Evolutionary conservation across 35 echinoderm and acorn worm genomes (phyloP).

Genomic region (Lytechinus pictus): DNA sequence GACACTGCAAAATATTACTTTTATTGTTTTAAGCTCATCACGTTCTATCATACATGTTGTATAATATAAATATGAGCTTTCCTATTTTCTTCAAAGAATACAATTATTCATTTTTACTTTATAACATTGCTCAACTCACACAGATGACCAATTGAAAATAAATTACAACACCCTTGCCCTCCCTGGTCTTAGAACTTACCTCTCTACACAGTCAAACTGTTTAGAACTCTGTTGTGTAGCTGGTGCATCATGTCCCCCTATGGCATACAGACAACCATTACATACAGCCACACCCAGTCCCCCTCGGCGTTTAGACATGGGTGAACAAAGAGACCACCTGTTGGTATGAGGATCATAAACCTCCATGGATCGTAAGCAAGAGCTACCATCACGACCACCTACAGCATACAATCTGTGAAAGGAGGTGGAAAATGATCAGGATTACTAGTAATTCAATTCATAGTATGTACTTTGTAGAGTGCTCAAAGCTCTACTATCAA

Average conservation of each 20-base stretch:
- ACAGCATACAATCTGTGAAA: constrained; percentile 82
- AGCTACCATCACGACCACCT: constrained; percentile 88
- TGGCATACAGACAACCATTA: constrained; percentile 86
- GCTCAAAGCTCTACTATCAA: no score
- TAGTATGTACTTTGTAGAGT: no score
- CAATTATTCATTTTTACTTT: no score
- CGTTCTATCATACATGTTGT: no score
- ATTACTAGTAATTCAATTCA: no score
- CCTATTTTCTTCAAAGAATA: no score
- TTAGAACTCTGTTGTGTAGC: constrained; percentile 84
- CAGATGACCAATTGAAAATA: no score
- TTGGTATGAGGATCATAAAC: constrained; percentile 92
- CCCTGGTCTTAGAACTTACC: constrained; percentile 46
- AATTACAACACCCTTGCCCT: no score
- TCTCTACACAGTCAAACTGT: constrained; percentile 96
- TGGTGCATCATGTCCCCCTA: constrained; percentile 93
- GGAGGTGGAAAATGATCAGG: neutral
- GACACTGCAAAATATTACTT: no score
- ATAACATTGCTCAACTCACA: no score
- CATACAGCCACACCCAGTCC: constrained; percentile 84
- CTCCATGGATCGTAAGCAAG: constrained; percentile 85
- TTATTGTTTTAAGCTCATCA: no score
- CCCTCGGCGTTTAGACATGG: constrained; percentile 81
- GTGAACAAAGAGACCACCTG: constrained; percentile 87
- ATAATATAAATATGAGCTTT: no score